Evolutionary conservation across 2,113 vertebrate genomes (phyloP).

Genomic region (Plestiodon gilberti): DNA sequence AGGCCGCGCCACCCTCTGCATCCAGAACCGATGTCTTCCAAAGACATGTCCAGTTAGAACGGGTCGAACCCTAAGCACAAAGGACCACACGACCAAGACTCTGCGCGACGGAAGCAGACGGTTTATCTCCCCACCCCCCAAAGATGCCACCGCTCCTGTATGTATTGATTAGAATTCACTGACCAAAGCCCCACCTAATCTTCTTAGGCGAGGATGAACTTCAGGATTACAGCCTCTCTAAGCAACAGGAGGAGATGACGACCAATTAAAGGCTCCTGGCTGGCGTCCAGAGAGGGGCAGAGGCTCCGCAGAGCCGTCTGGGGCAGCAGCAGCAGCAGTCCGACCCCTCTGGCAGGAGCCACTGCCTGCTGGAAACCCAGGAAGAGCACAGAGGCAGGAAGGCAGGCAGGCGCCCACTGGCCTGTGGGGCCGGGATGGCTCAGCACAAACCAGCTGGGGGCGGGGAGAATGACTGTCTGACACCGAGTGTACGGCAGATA

Average conservation of each 20-base stretch:
- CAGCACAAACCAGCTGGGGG: neutral
- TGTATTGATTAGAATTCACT: rapidly evolving
- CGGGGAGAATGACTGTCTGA: no score
- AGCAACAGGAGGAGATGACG: rapidly evolving
- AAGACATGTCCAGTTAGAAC: no score
- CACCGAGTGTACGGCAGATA: no score
- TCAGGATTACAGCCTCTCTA: neutral
- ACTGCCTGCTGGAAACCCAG: neutral
- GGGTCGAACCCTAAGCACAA: no score
- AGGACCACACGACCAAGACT: neutral
- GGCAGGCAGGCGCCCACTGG: neutral
- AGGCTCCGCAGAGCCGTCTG: neutral
- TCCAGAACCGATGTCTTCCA: neutral
- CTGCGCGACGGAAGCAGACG: neutral
- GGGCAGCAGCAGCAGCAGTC: no score
- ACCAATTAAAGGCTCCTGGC: neutral
- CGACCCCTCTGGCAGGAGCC: neutral
- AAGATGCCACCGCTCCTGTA: rapidly evolving
- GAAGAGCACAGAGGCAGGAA: neutral
- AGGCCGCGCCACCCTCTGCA: neutral
- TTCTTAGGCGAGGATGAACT: neutral
- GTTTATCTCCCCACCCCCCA: neutral
- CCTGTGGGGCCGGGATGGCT: neutral
- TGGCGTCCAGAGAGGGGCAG: neutral
- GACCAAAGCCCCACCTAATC: neutral